Evolutionary conservation across 2,888 invertebrate genomes (phyloP), one percentile per base, ranked within the genome.

Genomic region (Loripinus fragilis): DNA sequence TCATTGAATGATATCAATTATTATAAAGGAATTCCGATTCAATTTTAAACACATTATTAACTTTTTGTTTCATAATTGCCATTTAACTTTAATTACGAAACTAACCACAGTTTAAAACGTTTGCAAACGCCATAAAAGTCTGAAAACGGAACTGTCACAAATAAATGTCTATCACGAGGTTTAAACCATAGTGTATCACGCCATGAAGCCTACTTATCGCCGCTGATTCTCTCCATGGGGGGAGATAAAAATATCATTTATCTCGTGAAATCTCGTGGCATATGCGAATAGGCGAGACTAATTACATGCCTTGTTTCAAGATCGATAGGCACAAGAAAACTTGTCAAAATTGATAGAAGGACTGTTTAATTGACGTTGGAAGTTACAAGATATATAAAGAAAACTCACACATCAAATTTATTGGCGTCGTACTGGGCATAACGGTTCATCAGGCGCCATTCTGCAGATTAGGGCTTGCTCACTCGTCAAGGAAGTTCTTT

Each of bases 181-280:
- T 60, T 33, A n/a, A 60, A 38, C 38, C 33, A 33, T 33, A 17
- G 20, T 60, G 60, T 60, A 60, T 30, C 60, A 60, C 60, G 60
- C 7, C 60, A 33, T 15, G 60, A 5, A 33, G 60, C 60, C 48
- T 28, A 25, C 68, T 48, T 45, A 45, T 68, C 68, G 68, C 48
- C 23, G 48, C 41, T 48, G 68, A 20, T 23, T 12, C 68, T 68
- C 42, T 45, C 68, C 33, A 25, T 25, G 45, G 28, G 48, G 15
- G 28, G 28, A 68, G 68, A 68, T 68, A 68, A 68, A 68, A 68
- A 45, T 68, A 48, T 68, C 68, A 45, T 33, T 68, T 68, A 48
- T 72, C 67, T 68, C 42, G 67, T 42, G 55, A 68, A 67, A 41
- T 74, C 67, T 74, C 23, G 60, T 67, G 74, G 52, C 66, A 74